phyloP scores from a whole-genome alignment of 2,888 invertebrate genomes.

The Eristalis arbustorum region DNA sequence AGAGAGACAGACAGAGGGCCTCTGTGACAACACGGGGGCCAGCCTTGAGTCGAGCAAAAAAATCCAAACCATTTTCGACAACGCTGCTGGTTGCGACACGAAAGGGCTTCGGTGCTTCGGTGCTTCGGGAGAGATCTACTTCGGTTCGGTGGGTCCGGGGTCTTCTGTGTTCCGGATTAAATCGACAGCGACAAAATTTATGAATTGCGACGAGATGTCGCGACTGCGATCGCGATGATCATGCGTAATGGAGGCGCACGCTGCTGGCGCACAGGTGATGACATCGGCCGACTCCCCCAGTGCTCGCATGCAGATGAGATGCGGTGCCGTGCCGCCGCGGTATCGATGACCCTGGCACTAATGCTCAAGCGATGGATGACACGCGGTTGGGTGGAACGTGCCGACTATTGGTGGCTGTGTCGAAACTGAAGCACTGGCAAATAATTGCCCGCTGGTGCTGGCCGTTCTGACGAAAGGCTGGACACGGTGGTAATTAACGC shows the following conservation, averaged over 20 bases:
- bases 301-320: constrained; percentile 56
- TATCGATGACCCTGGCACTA: constrained; percentile 67
- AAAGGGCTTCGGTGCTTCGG: too few relatives aligned
- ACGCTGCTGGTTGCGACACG: constrained; percentile 33
- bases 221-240: constrained; percentile 47
- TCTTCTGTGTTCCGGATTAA: constrained; percentile 29
- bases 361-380: constrained; percentile 54
- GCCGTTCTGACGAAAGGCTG: constrained; percentile 46
- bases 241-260: constrained; percentile 56
- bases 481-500: constrained; percentile 22
- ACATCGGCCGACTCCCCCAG: constrained; percentile 17
- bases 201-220: constrained; percentile 62
- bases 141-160: constrained; percentile 43
- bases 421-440: constrained; percentile 21
- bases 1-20: constrained; percentile 4
- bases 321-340: not conserved
- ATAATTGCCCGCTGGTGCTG: constrained; percentile 16
- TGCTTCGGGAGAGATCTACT: constrained; percentile 11
- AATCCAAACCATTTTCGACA: constrained; percentile 8
- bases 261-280: constrained; percentile 53
- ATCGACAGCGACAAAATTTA: constrained; percentile 68
- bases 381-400: constrained; percentile 15
- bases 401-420: not conserved
- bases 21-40: constrained; percentile 50
- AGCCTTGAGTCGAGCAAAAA: constrained; percentile 45